A percentile compares a stretch with the other conserved stretches of the same genome.
Evolutionary conservation across 1,140 invertebrate genomes (phyloP).

Genomic region (Leptinotarsa lineolata): DNA sequence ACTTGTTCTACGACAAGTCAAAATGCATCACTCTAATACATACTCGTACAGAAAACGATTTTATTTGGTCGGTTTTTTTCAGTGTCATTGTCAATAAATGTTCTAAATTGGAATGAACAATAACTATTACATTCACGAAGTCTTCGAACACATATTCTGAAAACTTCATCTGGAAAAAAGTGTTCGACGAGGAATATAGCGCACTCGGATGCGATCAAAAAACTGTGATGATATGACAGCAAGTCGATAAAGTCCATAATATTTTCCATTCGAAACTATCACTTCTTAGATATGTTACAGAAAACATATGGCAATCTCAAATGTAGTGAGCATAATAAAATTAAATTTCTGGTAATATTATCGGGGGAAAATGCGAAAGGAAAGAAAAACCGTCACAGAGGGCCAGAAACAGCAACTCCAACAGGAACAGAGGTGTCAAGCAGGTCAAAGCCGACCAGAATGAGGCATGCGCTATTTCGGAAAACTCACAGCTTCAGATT

Average conservation of each 20-base stretch:
- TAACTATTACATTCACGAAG: too few relatives aligned
- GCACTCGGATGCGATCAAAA: neutral
- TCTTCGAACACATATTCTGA: too few relatives aligned
- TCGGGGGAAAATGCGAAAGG: neutral
- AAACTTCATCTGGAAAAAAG: too few relatives aligned
- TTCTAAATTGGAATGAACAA: too few relatives aligned
- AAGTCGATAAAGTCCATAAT: neutral
- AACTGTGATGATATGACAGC: neutral
- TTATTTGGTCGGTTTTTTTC: too few relatives aligned
- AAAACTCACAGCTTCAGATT: slow-evolving; percentile 35
- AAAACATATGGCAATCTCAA: neutral
- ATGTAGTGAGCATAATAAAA: slow-evolving; percentile 18
- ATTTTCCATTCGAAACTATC: neutral
- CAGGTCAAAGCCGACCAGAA: slow-evolving; percentile 28
- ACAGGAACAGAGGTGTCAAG: slow-evolving; percentile 38
- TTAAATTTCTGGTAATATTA: slow-evolving; percentile 12
- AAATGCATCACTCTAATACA: too few relatives aligned
- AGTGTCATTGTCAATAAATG: too few relatives aligned
- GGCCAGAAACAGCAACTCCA: slow-evolving; percentile 31
- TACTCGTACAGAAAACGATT: too few relatives aligned
- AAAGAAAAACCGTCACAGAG: slow-evolving; percentile 32
- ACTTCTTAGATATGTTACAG: slow-evolving; percentile 2
- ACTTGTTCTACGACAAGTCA: too few relatives aligned
- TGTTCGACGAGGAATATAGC: neutral
- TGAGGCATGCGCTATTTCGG: slow-evolving; percentile 35